Evolutionary conservation across 92 coral and sea anemone genomes (phyloP), one percentile per base, ranked within the genome.

Genomic region (Phenganax marumi): DNA sequence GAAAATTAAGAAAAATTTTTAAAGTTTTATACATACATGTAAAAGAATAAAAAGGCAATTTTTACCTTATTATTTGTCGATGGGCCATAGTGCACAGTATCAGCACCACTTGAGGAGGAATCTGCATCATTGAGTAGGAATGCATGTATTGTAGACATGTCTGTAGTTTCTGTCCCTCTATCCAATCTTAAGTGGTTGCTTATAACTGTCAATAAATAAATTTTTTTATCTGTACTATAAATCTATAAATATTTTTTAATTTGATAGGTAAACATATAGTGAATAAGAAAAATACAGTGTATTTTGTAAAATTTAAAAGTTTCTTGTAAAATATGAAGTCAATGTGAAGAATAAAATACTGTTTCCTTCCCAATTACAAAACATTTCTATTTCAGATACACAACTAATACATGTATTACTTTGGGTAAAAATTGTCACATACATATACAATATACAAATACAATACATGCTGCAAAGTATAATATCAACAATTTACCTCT

Each of bases 1-100:
- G n/a, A n/a, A n/a, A n/a, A n/a, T n/a, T n/a, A n/a, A 57, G 18
- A 57, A 57, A 57, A 57, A 17, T 9, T 57, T 60, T 60, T 60
- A 9, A n/a, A 60, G 0, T 60, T 60, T n/a, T 33, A 60, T 23
- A 60, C 66, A 60, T n/a, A 75, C 17, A 50, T 62, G n/a, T n/a
- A n/a, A n/a, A n/a, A n/a, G n/a, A n/a, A n/a, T n/a, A n/a, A n/a
- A n/a, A n/a, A n/a, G n/a, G n/a, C n/a, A n/a, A n/a, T n/a, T n/a
- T n/a, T n/a, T 77, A 90, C 93, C 84, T 86, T 89, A 72, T 89
- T 86, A 60, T 57, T 86, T 60, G 92, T 89, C 6, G 92, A 89
- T 21, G 93, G 80, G n/a, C 88, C 91, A 88, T 90, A 85, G 62
- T 82, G 86, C 58, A 88, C 93, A 81, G 93, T 87, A 61, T 86